Percentiles rank a stretch among this genome's conserved stretches.
phyloP scores from a whole-genome alignment of 2,113 vertebrate genomes.

The Caranx ignobilis region DNA sequence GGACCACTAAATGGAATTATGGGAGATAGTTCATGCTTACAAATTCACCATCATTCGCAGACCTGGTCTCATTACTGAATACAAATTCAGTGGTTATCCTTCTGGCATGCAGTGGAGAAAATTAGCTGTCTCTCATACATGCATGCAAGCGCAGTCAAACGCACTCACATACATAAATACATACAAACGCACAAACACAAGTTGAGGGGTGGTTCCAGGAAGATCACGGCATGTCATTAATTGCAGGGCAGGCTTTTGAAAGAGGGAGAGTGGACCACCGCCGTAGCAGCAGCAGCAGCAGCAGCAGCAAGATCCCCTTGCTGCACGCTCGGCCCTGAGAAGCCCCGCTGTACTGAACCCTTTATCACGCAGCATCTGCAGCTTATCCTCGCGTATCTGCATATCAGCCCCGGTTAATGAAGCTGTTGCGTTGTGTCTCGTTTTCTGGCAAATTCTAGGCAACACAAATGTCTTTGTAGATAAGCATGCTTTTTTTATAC shows the following conservation, averaged over 20 bases:
- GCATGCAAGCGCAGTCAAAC: slow-evolving; percentile 30
- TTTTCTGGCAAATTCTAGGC: slow-evolving; percentile 11
- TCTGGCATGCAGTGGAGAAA: slow-evolving; percentile 31
- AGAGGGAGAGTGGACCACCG: slow-evolving; percentile 46
- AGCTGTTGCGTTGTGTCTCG: slow-evolving; percentile 37
- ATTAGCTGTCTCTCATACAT: slow-evolving; percentile 38
- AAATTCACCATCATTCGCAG: slow-evolving; percentile 65
- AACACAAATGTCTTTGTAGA: slow-evolving; percentile 35
- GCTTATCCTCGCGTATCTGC: slow-evolving; percentile 40
- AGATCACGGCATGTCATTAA: slow-evolving; percentile 63
- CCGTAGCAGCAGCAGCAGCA: slow-evolving; percentile 39
- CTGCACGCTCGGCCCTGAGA: slow-evolving; percentile 28
- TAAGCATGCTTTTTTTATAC: slow-evolving; percentile 16
- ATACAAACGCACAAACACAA: slow-evolving; percentile 11
- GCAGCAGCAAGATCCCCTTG: slow-evolving; percentile 23
- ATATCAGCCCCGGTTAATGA: slow-evolving; percentile 50
- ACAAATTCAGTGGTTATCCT: slow-evolving; percentile 62
- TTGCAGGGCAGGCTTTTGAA: slow-evolving; percentile 49
- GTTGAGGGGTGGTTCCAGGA: slow-evolving; percentile 28
- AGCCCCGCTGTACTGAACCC: slow-evolving; percentile 30
- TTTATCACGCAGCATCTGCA: slow-evolving; percentile 55
- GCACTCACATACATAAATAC: slow-evolving; percentile 34
- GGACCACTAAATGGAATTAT: slow-evolving; percentile 71
- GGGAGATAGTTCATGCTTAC: slow-evolving; percentile 64
- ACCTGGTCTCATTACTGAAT: slow-evolving; percentile 62